A percentile compares a stretch with the other conserved stretches of the same genome.
Evolutionary conservation across 1,140 invertebrate species (phyloP).

Genomic region (Pachyrhynchus sulphureomaculatus): DNA sequence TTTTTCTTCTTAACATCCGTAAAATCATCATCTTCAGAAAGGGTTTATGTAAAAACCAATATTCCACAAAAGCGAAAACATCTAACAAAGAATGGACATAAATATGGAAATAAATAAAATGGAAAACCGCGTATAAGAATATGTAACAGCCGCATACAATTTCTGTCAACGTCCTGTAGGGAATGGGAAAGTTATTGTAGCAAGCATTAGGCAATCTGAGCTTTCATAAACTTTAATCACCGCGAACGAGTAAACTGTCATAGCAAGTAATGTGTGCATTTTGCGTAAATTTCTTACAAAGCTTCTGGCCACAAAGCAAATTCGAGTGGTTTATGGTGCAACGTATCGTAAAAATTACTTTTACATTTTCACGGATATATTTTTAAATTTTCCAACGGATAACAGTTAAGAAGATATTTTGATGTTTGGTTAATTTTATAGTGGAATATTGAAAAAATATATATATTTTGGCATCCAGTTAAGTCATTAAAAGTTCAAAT

Average conservation of each 20-base stretch:
- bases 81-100: not conserved
- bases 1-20: not conserved
- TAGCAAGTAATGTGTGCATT: conserved; percentile 6
- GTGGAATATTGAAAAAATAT: too few relatives aligned
- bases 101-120: conserved; percentile 3
- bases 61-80: not conserved
- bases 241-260: conserved; percentile 15
- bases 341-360: too few relatives aligned
- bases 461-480: too few relatives aligned
- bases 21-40: too few relatives aligned
- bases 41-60: not conserved
- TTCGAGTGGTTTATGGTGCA: conserved; percentile 4
- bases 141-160: conserved; percentile 3
- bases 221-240: conserved; percentile 23
- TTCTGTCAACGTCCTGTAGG: conserved; percentile 8
- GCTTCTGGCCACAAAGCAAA: not conserved
- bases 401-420: too few relatives aligned
- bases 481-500: too few relatives aligned
- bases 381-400: too few relatives aligned
- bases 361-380: too few relatives aligned
- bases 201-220: conserved; percentile 9
- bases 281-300: conserved; percentile 20
- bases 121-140: not conserved
- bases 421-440: too few relatives aligned
- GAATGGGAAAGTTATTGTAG: conserved; percentile 11